Evolutionary conservation across 2,888 invertebrate species (phyloP).

Genomic region (Fragum sueziense): DNA sequence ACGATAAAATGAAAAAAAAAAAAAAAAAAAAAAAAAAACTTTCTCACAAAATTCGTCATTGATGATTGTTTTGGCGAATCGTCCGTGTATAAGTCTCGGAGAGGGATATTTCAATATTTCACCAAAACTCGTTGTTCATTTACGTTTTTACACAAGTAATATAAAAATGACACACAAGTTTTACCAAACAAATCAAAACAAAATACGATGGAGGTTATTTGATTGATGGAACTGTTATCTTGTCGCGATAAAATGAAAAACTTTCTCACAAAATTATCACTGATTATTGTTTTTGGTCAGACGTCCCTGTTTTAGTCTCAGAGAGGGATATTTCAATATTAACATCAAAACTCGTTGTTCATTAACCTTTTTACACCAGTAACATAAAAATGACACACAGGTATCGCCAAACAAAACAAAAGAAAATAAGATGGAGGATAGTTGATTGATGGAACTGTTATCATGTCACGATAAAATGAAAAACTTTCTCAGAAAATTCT

Average conservation of each 20-base stretch:
- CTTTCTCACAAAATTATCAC: not conserved
- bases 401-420: not conserved
- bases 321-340: too few relatives aligned
- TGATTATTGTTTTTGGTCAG: not conserved
- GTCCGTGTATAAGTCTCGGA: too few relatives aligned
- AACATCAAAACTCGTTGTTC: too few relatives aligned
- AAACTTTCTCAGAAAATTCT: not conserved
- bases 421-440: not conserved
- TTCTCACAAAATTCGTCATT: not conserved
- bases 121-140: too few relatives aligned
- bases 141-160: not conserved
- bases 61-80: not conserved
- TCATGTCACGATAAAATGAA: not conserved
- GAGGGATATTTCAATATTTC: too few relatives aligned
- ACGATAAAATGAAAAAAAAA: slow-evolving; percentile 8
- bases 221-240: slow-evolving; percentile 3
- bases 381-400: not conserved
- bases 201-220: not conserved
- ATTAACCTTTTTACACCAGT: not conserved
- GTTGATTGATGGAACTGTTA: not conserved
- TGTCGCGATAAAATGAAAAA: slow-evolving; percentile 7
- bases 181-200: not conserved
- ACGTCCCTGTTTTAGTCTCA: not conserved
- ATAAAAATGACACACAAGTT: not conserved
- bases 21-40: too few relatives aligned